Evolutionary conservation across 2,888 invertebrate genomes (phyloP).

Genomic region (Kuschelorhynchus macadamiae): DNA sequence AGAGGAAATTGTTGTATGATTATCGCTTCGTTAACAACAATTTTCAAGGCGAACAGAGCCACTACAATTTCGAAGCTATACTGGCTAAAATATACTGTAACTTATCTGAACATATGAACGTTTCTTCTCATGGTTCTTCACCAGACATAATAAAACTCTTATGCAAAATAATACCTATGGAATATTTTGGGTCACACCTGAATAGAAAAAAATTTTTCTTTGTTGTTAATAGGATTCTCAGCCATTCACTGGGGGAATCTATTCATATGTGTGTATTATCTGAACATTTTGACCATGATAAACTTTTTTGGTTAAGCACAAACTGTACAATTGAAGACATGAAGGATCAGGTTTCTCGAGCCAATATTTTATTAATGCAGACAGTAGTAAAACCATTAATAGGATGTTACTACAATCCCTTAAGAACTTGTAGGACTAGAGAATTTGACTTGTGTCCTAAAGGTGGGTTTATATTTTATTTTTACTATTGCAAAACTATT

Average conservation of each 20-base stretch:
- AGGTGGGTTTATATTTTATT: conserved; percentile 15
- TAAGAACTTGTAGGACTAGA: conserved; percentile 13
- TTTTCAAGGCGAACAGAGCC: not conserved
- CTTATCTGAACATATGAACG: not conserved
- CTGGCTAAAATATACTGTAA: no score
- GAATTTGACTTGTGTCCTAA: conserved; percentile 6
- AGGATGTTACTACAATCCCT: conserved; percentile 22
- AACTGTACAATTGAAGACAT: not conserved
- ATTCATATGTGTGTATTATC: conserved; percentile 28
- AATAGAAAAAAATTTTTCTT: conserved; percentile 31
- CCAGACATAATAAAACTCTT: conserved; percentile 16
- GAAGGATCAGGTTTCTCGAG: conserved; percentile 1
- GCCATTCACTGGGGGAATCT: conserved; percentile 29
- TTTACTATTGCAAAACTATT: no score
- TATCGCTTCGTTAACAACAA: not conserved
- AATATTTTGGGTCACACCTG: conserved; percentile 32
- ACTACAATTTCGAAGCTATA: no score
- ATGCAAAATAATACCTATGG: conserved; percentile 16
- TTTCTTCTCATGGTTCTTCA: not conserved
- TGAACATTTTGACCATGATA: conserved; percentile 19
- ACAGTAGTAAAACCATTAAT: conserved; percentile 38
- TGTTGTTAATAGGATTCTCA: conserved; percentile 33
- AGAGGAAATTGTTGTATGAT: not conserved
- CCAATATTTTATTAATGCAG: conserved; percentile 34
- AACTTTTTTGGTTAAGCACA: conserved; percentile 19